Base-by-base conservation (phyloP, 2,888 invertebrate genomes). In the Agrotis clavis region DNA sequence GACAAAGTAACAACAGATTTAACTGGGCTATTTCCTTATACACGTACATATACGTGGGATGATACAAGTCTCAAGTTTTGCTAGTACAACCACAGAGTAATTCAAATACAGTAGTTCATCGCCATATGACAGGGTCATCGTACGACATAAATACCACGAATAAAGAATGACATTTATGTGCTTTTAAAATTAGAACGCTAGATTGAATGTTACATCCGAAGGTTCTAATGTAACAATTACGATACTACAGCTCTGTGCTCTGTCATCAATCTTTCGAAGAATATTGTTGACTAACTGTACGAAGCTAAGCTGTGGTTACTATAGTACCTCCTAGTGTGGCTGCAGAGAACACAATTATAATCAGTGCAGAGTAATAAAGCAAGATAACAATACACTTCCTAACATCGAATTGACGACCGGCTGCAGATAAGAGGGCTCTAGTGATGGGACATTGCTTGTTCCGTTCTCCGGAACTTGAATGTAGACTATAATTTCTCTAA, bases 311-410 rank as follows among this genome's bases (percentile, higher is more conserved):
- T 78, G 78, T 82, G 71, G 25, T 50, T n/a, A 79, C 61, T 30
- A 65, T 13, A 71, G 51, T 21, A 47, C 14, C 35, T 41, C 18
- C 59, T 67, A 45, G 51, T 61, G 64, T 54, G 54, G 51, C 25
- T 66, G 64, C 76, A 74, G 69, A 82, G 63, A 68, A 60, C 74
- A 67, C 66, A 81, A 71, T 82, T 76, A 78, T 79, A 87, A 87
- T 88, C 87, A 87, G 77, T 77, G 79, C 68, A 84, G 82, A 84
- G 90, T 90, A 90, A 91, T 92, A 91, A 89, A 88, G 85, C 77
- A 79, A 81, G 88, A 89, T 88, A 89, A 87, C 79, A 77, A 77
- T 75, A 87, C 77, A 88, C 86, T 89, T 89, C 89, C 88, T 88
- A 89, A 87, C 88, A 84, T 85, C 84, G 79, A 87, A 86, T 87